phyloP scores from a whole-genome alignment of 2,888 invertebrate species.

The Baccha elongata region DNA sequence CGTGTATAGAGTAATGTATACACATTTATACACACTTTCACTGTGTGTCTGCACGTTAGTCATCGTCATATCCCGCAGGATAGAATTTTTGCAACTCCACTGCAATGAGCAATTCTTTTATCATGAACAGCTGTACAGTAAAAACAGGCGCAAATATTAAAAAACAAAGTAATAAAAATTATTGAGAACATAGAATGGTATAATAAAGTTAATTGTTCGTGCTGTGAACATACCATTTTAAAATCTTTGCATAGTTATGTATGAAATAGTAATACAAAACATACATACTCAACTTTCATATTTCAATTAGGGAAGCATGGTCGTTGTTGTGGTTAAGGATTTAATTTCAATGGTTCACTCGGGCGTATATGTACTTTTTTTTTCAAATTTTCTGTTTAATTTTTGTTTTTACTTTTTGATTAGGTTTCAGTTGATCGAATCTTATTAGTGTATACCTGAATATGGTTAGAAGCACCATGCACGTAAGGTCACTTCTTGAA shows the following conservation, averaged over 20 bases:
- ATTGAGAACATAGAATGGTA: not conserved
- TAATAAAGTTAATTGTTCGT: conserved; percentile 6
- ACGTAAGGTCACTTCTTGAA: too few relatives aligned
- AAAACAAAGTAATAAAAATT: not conserved
- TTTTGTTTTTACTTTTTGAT: too few relatives aligned
- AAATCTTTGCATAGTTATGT: not conserved
- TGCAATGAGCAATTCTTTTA: not conserved
- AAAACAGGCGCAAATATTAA: conserved; percentile 1
- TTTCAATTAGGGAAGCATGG: too few relatives aligned
- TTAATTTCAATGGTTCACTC: not conserved
- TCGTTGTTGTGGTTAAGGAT: too few relatives aligned
- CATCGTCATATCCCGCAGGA: conserved; percentile 17
- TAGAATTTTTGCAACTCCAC: conserved; percentile 1
- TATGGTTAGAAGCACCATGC: too few relatives aligned
- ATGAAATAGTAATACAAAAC: too few relatives aligned
- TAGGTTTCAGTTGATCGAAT: too few relatives aligned
- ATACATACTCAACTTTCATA: too few relatives aligned
- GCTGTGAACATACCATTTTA: not conserved
- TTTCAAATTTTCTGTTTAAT: too few relatives aligned
- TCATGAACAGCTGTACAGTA: conserved; percentile 7
- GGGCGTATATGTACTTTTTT: conserved; percentile 19
- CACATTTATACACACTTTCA: not conserved
- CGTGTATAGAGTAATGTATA: not conserved
- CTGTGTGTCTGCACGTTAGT: not conserved
- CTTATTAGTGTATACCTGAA: too few relatives aligned